These are phyloP conservation scores for Himalopsyche anomala DNA, from an alignment of 2,888 invertebrate species.

Conservation along the genomic window DNA sequence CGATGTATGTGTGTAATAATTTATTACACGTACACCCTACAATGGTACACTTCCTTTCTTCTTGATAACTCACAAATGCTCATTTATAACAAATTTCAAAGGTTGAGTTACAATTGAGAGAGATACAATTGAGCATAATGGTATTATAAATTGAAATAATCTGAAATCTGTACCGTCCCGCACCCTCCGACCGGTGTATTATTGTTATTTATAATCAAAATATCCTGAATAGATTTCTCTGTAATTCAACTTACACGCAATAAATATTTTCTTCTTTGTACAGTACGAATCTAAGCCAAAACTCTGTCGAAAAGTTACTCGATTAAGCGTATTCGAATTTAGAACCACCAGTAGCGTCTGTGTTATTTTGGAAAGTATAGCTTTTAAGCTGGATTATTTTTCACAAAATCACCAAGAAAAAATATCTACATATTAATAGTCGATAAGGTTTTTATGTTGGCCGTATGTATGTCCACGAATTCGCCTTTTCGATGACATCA, in stretches of 20 bases:
- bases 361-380: no score
- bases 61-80: neutral
- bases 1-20: neutral
- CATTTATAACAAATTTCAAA: neutral
- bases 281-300: neutral
- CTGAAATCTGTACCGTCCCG: neutral
- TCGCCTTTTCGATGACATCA: no score
- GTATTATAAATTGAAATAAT: neutral
- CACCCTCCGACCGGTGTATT: neutral
- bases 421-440: no score
- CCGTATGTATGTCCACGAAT: no score
- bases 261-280: constrained; percentile 1
- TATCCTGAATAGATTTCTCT: neutral
- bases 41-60: neutral
- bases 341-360: neutral
- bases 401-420: no score
- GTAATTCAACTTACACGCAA: neutral
- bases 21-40: neutral
- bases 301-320: neutral
- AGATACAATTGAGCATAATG: neutral
- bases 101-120: neutral
- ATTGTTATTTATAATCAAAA: neutral
- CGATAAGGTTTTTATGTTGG: no score
- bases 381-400: no score
- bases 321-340: neutral